These are phyloP conservation scores for Eriosoma lanigerum DNA, from an alignment of 1,140 invertebrate genomes.

Conservation along the genomic window DNA sequence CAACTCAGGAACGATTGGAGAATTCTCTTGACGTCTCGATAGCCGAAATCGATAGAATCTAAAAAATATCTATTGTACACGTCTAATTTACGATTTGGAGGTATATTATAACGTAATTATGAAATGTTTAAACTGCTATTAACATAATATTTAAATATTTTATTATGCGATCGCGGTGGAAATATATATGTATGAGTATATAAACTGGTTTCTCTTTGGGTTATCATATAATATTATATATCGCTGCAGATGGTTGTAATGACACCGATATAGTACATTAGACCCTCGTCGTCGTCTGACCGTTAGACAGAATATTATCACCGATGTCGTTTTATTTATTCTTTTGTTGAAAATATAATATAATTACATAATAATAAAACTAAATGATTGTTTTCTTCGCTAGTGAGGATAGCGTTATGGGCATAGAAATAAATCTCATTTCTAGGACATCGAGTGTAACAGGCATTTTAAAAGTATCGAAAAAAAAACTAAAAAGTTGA, in stretches of 20 bases:
- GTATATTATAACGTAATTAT: conserved; percentile 32
- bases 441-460: too few species aligned
- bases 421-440: too few species aligned
- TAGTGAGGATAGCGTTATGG: too few species aligned
- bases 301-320: conserved; percentile 4
- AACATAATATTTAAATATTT: conserved; percentile 38
- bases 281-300: conserved; percentile 20
- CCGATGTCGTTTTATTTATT: conserved; percentile 22
- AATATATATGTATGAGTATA: not conserved
- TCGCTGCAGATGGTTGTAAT: conserved; percentile 21
- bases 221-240: not conserved
- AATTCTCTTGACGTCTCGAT: not conserved
- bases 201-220: conserved; percentile 19
- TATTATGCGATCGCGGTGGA: not conserved
- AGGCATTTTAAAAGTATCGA: too few species aligned
- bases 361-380: not conserved
- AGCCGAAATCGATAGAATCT: conserved; percentile 12
- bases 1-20: not conserved
- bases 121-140: conserved; percentile 32
- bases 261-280: conserved; percentile 15
- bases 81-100: not conserved
- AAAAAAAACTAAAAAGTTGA: too few species aligned
- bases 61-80: not conserved
- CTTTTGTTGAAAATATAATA: conserved; percentile 18
- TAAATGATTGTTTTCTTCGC: too few species aligned